A percentile compares a stretch with the other conserved stretches of the same genome.
Conservation (phyloP, 1,140 invertebrate species). For the Marisa cornuarietis region DNA sequence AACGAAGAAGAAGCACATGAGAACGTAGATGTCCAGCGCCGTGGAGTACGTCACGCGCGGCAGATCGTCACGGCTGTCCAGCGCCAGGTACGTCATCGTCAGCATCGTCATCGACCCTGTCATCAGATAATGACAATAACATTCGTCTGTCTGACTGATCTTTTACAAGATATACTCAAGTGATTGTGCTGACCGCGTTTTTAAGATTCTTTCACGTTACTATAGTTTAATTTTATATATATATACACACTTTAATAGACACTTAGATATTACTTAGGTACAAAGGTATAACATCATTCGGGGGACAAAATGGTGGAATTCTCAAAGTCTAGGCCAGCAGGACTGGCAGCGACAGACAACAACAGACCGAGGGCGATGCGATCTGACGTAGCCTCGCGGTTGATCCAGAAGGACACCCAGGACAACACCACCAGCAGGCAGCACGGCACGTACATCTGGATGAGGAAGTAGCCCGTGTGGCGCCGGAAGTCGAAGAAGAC, state of each 20-base stretch:
- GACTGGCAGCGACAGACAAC: not conserved
- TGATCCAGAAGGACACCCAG: constrained; percentile 73
- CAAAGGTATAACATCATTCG: too few relatives aligned
- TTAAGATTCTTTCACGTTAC: too few relatives aligned
- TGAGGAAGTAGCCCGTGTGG: constrained; percentile 64
- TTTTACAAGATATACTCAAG: not conserved
- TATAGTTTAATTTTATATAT: too few relatives aligned
- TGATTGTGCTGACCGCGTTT: too few relatives aligned
- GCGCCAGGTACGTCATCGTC: constrained; percentile 88
- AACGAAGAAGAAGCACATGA: constrained; percentile 86
- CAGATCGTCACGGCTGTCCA: constrained; percentile 85
- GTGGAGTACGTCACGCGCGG: constrained; percentile 89
- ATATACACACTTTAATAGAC: too few relatives aligned
- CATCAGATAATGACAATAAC: not conserved
- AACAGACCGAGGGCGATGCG: constrained; percentile 80
- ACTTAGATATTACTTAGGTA: too few relatives aligned
- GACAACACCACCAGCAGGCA: constrained; percentile 63
- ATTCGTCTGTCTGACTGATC: not conserved
- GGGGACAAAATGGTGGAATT: too few relatives aligned
- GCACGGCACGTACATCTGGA: constrained; percentile 65
- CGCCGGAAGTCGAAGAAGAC: constrained; percentile 60
- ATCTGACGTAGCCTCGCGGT: constrained; percentile 92
- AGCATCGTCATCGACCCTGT: constrained; percentile 86
- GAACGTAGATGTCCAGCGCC: constrained; percentile 87
- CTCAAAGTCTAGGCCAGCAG: too few relatives aligned